Base-by-base conservation (phyloP, 2,797 vertebrate genomes). In the Amblyraja radiata region DNA sequence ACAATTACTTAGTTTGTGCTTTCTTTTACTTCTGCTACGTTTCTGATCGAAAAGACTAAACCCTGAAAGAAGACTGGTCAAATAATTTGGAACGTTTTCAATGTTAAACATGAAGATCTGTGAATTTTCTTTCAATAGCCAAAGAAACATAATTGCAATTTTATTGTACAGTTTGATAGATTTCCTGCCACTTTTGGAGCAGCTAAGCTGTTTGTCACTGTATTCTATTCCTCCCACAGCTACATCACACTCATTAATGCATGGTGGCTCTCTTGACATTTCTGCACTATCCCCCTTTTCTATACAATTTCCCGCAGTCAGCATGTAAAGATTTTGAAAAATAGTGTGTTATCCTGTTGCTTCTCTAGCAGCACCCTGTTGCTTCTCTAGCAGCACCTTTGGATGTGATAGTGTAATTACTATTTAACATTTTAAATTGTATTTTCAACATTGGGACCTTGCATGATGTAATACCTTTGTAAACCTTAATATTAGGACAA, bases 121-220 rank as follows among this genome's bases (percentile, higher is more conserved):
- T 98, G 98, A 97, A 97, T 98, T 97, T 97, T 97, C 98, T 98
- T 97, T 98, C 97, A 97, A 97, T 98, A 98, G 97, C 98, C 97
- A 98, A 97, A 98, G 98, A 99, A 99, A 99, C 98, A 99, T 98
- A 99, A 99, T 99, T 99, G 98, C 98, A 98, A 98, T 99, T 99
- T 99, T 99, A 99, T 99, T 99, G 98, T 99, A 97, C 97, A 94
- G 96, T 98, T 97, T 99, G 99, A 99, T 99, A 99, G 98, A 99
- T 99, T 98, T 98, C 97, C 98, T 99, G 99, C 98, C 99, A 99
- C 97, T 97, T 98, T 97, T 97, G 97, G 97, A 98, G 98, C 97
- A 97, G 97, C 95, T 95, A 97, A 97, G 98, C 97, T 98, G 98
- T 99, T 99, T 99, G 98, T 99, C 98, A 99, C 97, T 98, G 97